Base-by-base conservation (phyloP, 2,113 vertebrate genomes). In the Caranx melampygus region DNA sequence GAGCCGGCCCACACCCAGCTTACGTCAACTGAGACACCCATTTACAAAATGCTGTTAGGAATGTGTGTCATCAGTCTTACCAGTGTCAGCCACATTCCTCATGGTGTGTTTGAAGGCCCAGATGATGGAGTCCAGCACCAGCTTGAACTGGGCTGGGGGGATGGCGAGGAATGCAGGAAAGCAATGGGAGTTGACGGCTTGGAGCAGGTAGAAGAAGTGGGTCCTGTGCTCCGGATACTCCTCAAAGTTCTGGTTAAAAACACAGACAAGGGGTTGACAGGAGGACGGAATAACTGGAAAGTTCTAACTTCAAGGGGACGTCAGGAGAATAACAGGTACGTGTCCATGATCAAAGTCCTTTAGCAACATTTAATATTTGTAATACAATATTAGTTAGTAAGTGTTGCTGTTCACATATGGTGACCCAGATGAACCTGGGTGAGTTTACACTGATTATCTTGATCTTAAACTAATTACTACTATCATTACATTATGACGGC, bases 51-150 rank as follows among this genome's bases (percentile, higher is more conserved):
- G 52, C 13, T 44, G 37, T 40, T 8, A 67, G 67, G 14, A 21
- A 51, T 66, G 40, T 34, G 54, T 69, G 61, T 52, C 34, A 18
- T 71, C 4, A 16, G 21, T 12, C 94, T 95, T 91, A 98, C 98
- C 98, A 67, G 98, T 99, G 92, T 99, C 98, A 26, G 98, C 98
- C 87, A 99, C 98, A 1, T 99, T 99, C 93, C 98, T 97, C 98
- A 99, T 99, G 35, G 98, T 99, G 92, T 99, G 98, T 82, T 99
- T 99, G 91, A 99, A 99, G 93, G 98, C 98, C 98, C 98, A 99
- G 94, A 99, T 99, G 92, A 99, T 99, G 80, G 98, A 99, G 94
- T 99, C 98, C 93, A 99, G 94, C 91, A 99, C 98, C 87, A 99
- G 95, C 81, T 99, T 99, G 89, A 99, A 99, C 90, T 99, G 98